These are phyloP conservation scores for Neosilurus hyrtlii DNA, from an alignment of 2,797 vertebrate species.

Conservation along the genomic window DNA sequence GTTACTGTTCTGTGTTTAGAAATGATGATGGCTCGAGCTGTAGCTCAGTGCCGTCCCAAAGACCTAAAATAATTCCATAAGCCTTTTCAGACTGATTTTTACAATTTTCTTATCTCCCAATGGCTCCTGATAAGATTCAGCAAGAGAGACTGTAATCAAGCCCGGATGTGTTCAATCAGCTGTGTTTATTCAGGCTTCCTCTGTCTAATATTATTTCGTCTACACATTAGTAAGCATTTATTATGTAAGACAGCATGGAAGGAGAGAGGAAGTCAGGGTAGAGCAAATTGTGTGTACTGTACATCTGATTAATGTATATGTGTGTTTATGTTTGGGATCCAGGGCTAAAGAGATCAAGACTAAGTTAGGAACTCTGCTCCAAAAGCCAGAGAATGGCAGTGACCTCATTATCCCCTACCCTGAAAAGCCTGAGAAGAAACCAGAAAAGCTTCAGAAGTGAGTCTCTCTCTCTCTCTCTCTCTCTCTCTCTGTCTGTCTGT, in stretches of 20 bases:
- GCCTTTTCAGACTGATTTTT: background rate
- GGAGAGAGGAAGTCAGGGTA: background rate
- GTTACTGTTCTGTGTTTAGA: background rate
- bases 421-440: conserved; percentile 90
- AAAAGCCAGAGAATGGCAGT: conserved; percentile 87
- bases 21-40: background rate
- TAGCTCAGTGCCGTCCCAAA: background rate
- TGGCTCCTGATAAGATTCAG: background rate
- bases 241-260: background rate
- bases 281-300: background rate
- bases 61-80: background rate
- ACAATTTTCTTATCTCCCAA: background rate
- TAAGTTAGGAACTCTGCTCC: conserved; percentile 90
- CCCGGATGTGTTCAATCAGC: conserved; percentile 1
- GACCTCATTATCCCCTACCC: conserved; percentile 90
- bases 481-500: too few relatives aligned
- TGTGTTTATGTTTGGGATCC: conserved; percentile 37
- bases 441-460: conserved; percentile 88
- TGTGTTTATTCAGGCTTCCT: conserved; percentile 6
- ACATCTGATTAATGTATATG: conserved; percentile 3
- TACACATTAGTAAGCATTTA: background rate
- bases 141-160: background rate
- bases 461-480: conserved; percentile 48
- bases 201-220: background rate
- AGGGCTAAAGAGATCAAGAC: conserved; percentile 98